A percentile compares a stretch with the other conserved stretches of the same genome.
These are phyloP conservation scores for Lonchura striata DNA, from an alignment of 2,113 vertebrate genomes.

Conservation along the genomic window DNA sequence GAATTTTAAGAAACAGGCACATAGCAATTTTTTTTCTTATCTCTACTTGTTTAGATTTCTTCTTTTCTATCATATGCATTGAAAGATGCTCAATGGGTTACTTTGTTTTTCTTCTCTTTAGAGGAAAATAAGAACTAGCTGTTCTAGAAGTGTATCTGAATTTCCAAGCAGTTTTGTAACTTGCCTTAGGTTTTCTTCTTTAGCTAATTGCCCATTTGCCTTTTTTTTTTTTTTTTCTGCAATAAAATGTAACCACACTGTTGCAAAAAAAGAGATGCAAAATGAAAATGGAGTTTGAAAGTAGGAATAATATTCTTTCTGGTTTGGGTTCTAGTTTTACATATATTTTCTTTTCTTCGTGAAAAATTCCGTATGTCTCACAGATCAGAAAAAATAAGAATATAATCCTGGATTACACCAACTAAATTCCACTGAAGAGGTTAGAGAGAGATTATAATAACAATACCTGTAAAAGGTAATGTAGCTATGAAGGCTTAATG, in stretches of 20 bases:
- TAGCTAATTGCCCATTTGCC: background rate
- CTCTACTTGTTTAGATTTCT: background rate
- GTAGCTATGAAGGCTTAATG: background rate
- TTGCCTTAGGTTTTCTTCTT: background rate
- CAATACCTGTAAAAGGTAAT: background rate
- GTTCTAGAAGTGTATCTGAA: background rate
- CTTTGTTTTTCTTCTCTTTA: background rate
- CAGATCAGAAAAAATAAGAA: background rate
- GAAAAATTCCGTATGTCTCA: background rate
- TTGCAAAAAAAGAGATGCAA: background rate
- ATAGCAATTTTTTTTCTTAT: background rate
- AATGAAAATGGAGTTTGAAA: background rate
- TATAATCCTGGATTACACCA: background rate
- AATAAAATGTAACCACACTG: background rate
- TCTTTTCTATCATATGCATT: background rate
- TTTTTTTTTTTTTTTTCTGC: background rate
- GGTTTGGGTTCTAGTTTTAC: background rate
- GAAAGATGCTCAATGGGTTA: background rate
- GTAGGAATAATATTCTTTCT: background rate
- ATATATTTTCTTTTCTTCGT: background rate
- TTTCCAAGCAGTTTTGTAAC: background rate
- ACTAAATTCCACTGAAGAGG: background rate
- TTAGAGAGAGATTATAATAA: background rate
- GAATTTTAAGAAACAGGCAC: background rate
- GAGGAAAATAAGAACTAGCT: background rate